Conservation (phyloP, 2,113 vertebrate species). For the Brachyhypopomus occidentalis region DNA sequence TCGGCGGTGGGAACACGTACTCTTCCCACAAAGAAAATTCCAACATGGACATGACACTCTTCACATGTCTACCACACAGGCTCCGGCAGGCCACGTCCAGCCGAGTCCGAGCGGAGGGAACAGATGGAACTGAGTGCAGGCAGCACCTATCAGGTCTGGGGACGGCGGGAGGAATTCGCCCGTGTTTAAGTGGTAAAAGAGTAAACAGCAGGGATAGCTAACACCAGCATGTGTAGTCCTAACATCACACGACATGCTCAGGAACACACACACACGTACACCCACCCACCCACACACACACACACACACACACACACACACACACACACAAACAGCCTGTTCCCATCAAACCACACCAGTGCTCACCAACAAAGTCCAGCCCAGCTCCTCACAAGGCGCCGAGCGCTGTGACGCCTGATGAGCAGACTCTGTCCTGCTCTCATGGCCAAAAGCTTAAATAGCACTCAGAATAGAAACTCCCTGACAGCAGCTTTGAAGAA, state of each 20-base stretch:
- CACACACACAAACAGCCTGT: conserved; percentile 2
- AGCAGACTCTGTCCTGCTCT: conserved; percentile 31
- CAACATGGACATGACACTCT: conserved; percentile 71
- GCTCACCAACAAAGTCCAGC: background rate
- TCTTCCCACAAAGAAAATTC: conserved; percentile 68
- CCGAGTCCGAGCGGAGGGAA: conserved; percentile 48
- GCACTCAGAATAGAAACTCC: conserved; percentile 25
- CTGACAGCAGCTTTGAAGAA: conserved; percentile 55
- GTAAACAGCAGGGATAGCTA: conserved; percentile 66
- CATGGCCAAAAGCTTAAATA: background rate
- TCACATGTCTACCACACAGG: conserved; percentile 68
- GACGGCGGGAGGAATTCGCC: conserved; percentile 56
- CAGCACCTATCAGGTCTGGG: background rate
- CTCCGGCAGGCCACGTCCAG: conserved; percentile 33
- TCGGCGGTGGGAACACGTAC: conserved; percentile 56
- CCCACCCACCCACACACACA: conserved; percentile 12
- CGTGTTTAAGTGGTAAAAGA: conserved; percentile 67
- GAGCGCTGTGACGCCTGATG: conserved; percentile 33
- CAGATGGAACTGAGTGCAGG: conserved; percentile 41
- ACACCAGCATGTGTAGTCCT: conserved; percentile 60
- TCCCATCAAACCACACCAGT: conserved; percentile 26
- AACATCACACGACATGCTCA: conserved; percentile 46
- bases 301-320: background rate
- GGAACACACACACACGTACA: conserved; percentile 35
- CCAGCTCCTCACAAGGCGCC: no score